Percentiles rank a stretch among this genome's conserved stretches.
These are phyloP conservation scores for Asbolus verrucosus DNA, from an alignment of 1,140 invertebrate genomes.

Conservation along the genomic window DNA sequence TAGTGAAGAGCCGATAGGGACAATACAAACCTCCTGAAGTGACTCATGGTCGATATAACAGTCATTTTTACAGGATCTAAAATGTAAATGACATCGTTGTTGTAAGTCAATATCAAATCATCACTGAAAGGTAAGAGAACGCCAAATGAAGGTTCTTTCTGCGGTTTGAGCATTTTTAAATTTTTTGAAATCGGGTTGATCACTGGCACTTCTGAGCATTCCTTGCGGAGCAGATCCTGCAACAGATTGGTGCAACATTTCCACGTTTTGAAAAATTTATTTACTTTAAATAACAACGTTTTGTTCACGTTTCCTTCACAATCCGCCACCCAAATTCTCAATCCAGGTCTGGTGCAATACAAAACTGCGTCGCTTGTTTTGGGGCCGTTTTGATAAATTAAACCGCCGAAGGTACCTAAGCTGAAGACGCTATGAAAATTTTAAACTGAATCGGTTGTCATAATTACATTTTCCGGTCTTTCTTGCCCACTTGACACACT, in stretches of 20 bases:
- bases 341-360: slow-evolving; percentile 82
- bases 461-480: slow-evolving; percentile 84
- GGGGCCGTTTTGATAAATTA: slow-evolving; percentile 71
- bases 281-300: slow-evolving; percentile 86
- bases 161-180: slow-evolving; percentile 65
- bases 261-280: no score
- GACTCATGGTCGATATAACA: slow-evolving; percentile 67
- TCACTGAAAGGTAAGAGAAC: slow-evolving; percentile 76
- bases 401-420: slow-evolving; percentile 74
- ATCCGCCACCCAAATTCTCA: slow-evolving; percentile 86
- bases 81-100: slow-evolving; percentile 77
- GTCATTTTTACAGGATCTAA: slow-evolving; percentile 75
- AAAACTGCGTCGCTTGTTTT: slow-evolving; percentile 69
- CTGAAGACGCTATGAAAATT: slow-evolving; percentile 68
- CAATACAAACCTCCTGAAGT: slow-evolving; percentile 65
- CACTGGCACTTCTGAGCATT: slow-evolving; percentile 74
- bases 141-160: slow-evolving; percentile 75
- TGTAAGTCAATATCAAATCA: slow-evolving; percentile 80
- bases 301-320: slow-evolving; percentile 81
- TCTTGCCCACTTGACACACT: slow-evolving; percentile 84
- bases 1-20: no score
- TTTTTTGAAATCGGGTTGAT: slow-evolving; percentile 74
- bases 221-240: slow-evolving; percentile 57
- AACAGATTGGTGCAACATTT: slow-evolving; percentile 38
- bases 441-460: slow-evolving; percentile 53